Base-by-base conservation (phyloP, 1,140 invertebrate species). In the Tetramorium simillimum region DNA sequence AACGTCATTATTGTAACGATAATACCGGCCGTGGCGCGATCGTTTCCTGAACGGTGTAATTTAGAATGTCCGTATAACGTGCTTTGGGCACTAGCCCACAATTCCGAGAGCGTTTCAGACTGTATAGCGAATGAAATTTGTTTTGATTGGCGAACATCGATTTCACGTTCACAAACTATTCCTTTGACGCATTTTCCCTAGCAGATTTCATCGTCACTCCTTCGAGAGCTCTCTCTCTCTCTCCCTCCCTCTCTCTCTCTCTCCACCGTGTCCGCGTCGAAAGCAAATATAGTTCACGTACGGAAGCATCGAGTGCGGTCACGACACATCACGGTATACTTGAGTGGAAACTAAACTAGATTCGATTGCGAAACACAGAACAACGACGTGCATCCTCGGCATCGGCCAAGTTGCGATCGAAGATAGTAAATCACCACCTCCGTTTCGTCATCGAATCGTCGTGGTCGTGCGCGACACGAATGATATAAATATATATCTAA, bases 281-380 rank as follows among this genome's bases (percentile, higher is more conserved):
- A 37, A 62, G 53, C 37, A 70, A 81, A 81, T 81, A 51, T 78
- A 89, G 76, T 85, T 89, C 62, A 77, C 85, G 53, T 87, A 86
- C 69, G 88, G 88, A 82, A 89, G 86, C 28, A 65, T 24, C 72
- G 85, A 90, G 89, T 90, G 89, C 81, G 89, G 89, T 90, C 85
- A 89, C 88, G 88, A 84, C 76, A 84, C 76, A 90, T 85, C 86
- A 85, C 77, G 65, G 69, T 87, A 87, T 69, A 75, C 86, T 90
- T 89, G 78, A 87, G 65, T 90, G 78, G 89, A 89, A 90, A 90
- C 73, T 90, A 89, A 90, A 90, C 85, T 90, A 87, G 85, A 63
- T 87, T 80, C 85, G 85, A 87, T 90, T 78, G 77, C 86, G 85
- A 87, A 89, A 87, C 88, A 86, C 73, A 73, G 85, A 89, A 89